Base-by-base conservation (phyloP, 2,113 vertebrate species). In the Gymnorhina tibicen region DNA sequence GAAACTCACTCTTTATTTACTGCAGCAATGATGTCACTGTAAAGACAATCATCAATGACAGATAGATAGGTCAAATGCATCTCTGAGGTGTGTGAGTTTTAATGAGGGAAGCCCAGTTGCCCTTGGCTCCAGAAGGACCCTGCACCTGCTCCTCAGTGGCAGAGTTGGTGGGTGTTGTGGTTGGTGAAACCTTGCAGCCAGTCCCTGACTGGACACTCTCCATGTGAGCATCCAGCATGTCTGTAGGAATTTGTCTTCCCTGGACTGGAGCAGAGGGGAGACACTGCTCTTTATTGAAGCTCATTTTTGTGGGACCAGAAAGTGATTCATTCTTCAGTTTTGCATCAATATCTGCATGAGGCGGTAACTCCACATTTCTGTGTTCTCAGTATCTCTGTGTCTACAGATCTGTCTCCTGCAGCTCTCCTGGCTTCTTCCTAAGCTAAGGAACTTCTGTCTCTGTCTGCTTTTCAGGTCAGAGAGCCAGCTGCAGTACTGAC, bases 91-190 rank as follows among this genome's bases (percentile, higher is more conserved):
- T 10, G 13, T 55, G 39, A 47, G 15, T 84, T 73, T 55, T 91
- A 84, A 20, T 21, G 42, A 78, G 23, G 14, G 13, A 62, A 81
- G 32, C 13, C 26, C 58, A 2, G 35, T 62, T 63, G 62, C 13
- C n/a, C 8, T 56, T 0, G 0, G 11, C 10, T 79, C 52, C 8
- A 4, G 41, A 37, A 44, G 24, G 28, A 53, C 11, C 16, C 23
- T n/a, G 6, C 10, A 20, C 11, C 13, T 6, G 3, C 19, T 74
- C 20, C 23, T 55, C n/a, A 11, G 33, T 9, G 55, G 24, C 44
- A 47, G 68, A 35, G 20, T 2, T 4, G 1, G 35, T 17, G 55
- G 37, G 3, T 35, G 47, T 12, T 81, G 47, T 44, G 24, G 5
- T 6, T 44, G 76, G 28, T 0, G 3, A 88, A 88, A 35, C 18